Percentiles rank a stretch among this genome's conserved stretches.
phyloP scores from a whole-genome alignment of 2,888 invertebrate genomes.

The Volucella bombylans region DNA sequence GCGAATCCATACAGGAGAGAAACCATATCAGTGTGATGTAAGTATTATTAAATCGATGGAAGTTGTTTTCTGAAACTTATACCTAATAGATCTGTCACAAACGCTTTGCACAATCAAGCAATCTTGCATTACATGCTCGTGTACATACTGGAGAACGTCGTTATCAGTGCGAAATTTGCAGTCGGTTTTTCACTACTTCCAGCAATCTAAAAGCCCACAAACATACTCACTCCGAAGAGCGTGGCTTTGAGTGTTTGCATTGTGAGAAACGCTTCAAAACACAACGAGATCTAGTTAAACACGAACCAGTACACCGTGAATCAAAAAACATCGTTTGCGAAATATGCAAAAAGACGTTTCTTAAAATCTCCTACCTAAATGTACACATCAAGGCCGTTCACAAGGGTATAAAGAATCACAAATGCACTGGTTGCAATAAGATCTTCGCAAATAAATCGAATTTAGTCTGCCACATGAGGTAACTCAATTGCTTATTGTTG shows the following conservation, averaged over 20 bases:
- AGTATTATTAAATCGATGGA: background rate
- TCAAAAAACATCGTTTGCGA: constrained; percentile 75
- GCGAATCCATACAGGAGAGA: constrained; percentile 78
- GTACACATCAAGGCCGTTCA: constrained; percentile 76
- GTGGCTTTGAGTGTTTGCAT: constrained; percentile 74
- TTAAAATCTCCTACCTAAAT: constrained; percentile 76
- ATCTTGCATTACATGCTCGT: constrained; percentile 76
- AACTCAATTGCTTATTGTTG: background rate
- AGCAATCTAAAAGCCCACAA: constrained; percentile 77
- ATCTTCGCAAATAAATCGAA: constrained; percentile 77
- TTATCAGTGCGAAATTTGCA: constrained; percentile 77
- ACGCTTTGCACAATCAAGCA: constrained; percentile 76
- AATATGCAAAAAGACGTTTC: constrained; percentile 76
- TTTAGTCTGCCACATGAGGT: constrained; percentile 77
- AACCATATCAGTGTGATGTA: constrained; percentile 78
- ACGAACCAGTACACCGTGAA: constrained; percentile 75
- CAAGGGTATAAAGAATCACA: constrained; percentile 76
- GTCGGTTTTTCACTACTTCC: constrained; percentile 77
- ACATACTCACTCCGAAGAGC: constrained; percentile 75
- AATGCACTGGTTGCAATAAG: constrained; percentile 76
- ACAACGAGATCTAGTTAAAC: constrained; percentile 76
- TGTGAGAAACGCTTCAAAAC: constrained; percentile 76
- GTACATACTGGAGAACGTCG: constrained; percentile 76
- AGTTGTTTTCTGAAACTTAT: background rate
- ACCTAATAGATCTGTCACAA: constrained; percentile 74